Conservation (phyloP, 35 echinoderm and acorn worm species). For the Heliocidaris erythrogramma region DNA sequence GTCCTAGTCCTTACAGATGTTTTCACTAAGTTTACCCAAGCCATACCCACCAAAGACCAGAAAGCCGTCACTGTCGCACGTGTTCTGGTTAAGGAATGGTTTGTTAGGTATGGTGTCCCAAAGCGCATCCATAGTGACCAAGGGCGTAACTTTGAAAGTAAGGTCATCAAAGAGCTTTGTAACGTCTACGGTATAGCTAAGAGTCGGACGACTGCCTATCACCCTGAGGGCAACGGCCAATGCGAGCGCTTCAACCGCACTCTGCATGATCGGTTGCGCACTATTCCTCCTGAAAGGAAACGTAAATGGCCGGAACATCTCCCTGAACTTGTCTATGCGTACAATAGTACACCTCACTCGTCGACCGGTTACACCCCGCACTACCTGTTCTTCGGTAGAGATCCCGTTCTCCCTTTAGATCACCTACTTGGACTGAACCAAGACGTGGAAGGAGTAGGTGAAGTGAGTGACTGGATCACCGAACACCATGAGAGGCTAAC, state of each 20-base stretch:
- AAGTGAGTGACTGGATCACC: conserved; percentile 32
- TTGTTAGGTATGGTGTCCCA: no score
- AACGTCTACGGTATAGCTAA: conserved; percentile 64
- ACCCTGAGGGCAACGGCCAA: conserved; percentile 63
- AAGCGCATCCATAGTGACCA: conserved; percentile 80
- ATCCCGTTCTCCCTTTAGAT: conserved; percentile 65
- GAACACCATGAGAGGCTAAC: conserved; percentile 62
- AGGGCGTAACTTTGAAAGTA: conserved; percentile 66
- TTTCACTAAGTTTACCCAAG: no score
- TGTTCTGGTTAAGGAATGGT: no score
- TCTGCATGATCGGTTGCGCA: conserved; percentile 57
- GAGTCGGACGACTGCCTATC: conserved; percentile 63
- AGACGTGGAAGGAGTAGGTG: neutral
- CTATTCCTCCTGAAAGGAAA: conserved; percentile 55
- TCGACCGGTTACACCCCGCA: no score
- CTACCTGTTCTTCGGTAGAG: no score
- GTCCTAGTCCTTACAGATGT: no score
- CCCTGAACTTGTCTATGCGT: conserved; percentile 76
- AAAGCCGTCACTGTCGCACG: no score
- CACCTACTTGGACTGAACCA: conserved; percentile 50
- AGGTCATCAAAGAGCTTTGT: conserved; percentile 63
- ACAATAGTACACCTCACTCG: no score
- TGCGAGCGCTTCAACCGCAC: conserved; percentile 70
- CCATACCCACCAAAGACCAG: no score
- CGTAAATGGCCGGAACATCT: conserved; percentile 61